Base-by-base conservation (phyloP, 2,797 vertebrate species). In the Petrocephalus sullivani region DNA sequence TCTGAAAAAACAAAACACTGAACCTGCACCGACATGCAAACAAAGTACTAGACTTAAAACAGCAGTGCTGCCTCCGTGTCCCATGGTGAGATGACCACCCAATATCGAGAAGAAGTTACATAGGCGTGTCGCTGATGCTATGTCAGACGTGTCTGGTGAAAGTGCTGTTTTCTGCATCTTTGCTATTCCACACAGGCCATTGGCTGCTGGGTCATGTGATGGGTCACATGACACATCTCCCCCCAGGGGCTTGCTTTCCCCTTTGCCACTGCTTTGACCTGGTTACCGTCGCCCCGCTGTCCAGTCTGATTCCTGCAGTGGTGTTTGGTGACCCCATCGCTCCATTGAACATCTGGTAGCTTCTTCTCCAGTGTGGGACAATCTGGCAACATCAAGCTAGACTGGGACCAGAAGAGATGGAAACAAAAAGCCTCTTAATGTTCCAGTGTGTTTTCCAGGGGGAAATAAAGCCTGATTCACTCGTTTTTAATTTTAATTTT, bases 241-340 rank as follows among this genome's bases (percentile, higher is more conserved):
- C 23, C 87, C 28, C 28, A 28, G 28, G 28, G 28, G 28, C 28
- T 28, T 28, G 28, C 28, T 28, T 28, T 4, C 46, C 86, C 91
- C 87, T 90, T 78, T 91, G 90, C 92, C 90, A 33, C 58, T 90
- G 90, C 87, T 64, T 88, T 89, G 88, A 88, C 90, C 78, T 87
- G 21, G 19, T 58, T 37, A 19, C 12, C 16, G 14, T 28, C n/a
- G 14, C 56, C 90, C 90, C 90, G 90, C 93, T 91, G 91, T 92
- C 49, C 67, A 46, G 57, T 93, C 94, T 56, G 49, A 28, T 85
- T 54, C 89, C 53, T 85, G 78, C 21, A 21, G 33, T 93, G 91
- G 92, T 92, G 75, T 49, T 90, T 87, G 41, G 1, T 41, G 53
- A 57, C 75, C 58, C 83, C n/a, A 16, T 10, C 19, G 23, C 53